Conservation (phyloP, 2,113 vertebrate genomes). For the Mus pahari region DNA sequence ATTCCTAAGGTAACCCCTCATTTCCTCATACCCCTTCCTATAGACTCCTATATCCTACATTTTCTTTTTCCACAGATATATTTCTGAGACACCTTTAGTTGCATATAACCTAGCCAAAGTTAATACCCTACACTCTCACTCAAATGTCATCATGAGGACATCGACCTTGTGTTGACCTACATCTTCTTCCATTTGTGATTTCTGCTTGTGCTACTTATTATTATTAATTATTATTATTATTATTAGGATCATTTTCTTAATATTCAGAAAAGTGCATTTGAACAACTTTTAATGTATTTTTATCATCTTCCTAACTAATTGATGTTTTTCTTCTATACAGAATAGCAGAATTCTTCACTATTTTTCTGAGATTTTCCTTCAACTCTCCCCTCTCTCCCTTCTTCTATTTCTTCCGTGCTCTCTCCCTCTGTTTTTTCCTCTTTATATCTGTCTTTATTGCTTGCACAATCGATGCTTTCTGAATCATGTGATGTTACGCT, state of each 20-base stretch:
- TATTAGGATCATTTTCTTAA: background rate
- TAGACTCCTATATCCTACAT: background rate
- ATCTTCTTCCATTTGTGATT: background rate
- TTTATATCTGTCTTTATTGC: background rate
- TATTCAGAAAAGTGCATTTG: background rate
- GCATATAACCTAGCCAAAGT: background rate
- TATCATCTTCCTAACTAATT: background rate
- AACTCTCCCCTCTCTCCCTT: background rate
- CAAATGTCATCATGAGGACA: background rate
- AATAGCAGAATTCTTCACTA: background rate
- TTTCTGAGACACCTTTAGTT: background rate
- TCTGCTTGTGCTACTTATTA: background rate
- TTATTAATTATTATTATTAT: no score
- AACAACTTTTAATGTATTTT: background rate
- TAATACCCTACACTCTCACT: background rate
- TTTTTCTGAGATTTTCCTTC: background rate
- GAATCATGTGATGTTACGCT: background rate
- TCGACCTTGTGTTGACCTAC: background rate
- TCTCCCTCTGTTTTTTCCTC: background rate
- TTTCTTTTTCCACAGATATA: background rate
- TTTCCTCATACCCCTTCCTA: background rate
- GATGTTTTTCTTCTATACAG: background rate
- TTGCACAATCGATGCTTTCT: background rate
- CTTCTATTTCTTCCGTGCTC: background rate
- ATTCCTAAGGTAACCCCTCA: no score